These are phyloP conservation scores for Pseudobourletiella spinata DNA, from an alignment of 1,140 invertebrate genomes.

Conservation along the genomic window DNA sequence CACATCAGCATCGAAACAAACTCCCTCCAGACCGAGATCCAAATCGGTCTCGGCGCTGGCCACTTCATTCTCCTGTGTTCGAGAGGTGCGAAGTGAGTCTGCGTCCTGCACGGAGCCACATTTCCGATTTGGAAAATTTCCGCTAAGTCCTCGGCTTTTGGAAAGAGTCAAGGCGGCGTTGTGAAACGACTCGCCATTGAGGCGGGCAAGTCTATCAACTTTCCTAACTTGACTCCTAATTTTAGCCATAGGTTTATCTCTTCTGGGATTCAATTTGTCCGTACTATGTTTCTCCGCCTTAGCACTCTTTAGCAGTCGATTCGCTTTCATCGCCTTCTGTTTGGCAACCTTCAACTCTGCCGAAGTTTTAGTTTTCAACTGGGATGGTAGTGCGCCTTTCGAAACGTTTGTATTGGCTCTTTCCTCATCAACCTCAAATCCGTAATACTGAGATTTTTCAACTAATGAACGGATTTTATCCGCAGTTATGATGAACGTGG, in stretches of 20 bases:
- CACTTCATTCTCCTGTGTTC: background rate
- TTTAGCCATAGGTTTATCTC: slow-evolving; percentile 5
- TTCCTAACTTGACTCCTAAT: background rate
- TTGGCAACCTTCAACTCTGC: background rate
- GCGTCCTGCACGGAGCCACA: background rate
- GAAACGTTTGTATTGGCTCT: background rate
- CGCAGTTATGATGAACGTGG: background rate
- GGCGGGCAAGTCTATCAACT: background rate
- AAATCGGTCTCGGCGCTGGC: background rate
- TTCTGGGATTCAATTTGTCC: background rate
- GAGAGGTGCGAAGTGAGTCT: background rate
- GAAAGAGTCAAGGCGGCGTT: background rate
- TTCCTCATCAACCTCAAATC: background rate
- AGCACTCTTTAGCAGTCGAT: background rate
- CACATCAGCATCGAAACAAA: background rate
- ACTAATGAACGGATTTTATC: background rate
- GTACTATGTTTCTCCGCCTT: background rate
- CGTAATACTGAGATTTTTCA: background rate
- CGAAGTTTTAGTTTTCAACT: background rate
- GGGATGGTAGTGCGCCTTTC: background rate
- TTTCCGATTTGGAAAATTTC: background rate
- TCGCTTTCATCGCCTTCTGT: background rate
- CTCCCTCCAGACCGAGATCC: background rate
- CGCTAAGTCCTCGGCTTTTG: background rate
- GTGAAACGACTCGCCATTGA: background rate